These are phyloP conservation scores for Hydroisotoma schaefferi DNA, from an alignment of 2,888 invertebrate species.

Conservation along the genomic window DNA sequence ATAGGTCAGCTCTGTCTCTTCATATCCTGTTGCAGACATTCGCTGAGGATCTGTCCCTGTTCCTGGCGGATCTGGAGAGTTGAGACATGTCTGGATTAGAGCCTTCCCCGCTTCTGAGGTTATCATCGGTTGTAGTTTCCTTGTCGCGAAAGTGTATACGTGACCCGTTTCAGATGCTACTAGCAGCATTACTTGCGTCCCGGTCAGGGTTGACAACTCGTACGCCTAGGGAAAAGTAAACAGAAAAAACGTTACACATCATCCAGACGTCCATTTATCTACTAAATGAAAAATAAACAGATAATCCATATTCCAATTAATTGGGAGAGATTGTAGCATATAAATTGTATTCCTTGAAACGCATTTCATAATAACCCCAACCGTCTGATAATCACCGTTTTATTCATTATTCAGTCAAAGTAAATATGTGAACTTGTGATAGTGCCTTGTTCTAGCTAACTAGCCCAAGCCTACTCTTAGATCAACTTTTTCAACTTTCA, in stretches of 20 bases:
- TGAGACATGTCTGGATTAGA: constrained; percentile 96
- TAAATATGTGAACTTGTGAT: too few relatives aligned
- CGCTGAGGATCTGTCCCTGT: constrained; percentile 76
- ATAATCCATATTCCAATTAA: too few relatives aligned
- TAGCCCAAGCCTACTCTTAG: too few relatives aligned
- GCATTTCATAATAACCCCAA: too few relatives aligned
- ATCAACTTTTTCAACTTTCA: too few relatives aligned
- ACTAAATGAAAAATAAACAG: too few relatives aligned
- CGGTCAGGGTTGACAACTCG: constrained; percentile 96
- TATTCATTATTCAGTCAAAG: too few relatives aligned
- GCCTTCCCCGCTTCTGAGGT: constrained; percentile 78
- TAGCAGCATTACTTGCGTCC: constrained; percentile 98
- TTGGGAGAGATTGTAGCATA: too few relatives aligned
- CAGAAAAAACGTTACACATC: constrained; percentile 11
- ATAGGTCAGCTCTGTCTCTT: constrained; percentile 97
- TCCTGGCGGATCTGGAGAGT: constrained; percentile 79
- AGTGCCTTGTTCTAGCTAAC: too few relatives aligned
- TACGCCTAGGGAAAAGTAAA: constrained; percentile 80
- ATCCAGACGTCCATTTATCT: too few relatives aligned
- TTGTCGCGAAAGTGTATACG: constrained; percentile 99
- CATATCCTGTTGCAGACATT: constrained; percentile 97
- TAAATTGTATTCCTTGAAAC: too few relatives aligned
- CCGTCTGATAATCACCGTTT: too few relatives aligned
- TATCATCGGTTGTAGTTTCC: constrained; percentile 99
- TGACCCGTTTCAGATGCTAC: constrained; percentile 99